Conservation (phyloP, 1,140 invertebrate genomes). For the Cydia pomonella region DNA sequence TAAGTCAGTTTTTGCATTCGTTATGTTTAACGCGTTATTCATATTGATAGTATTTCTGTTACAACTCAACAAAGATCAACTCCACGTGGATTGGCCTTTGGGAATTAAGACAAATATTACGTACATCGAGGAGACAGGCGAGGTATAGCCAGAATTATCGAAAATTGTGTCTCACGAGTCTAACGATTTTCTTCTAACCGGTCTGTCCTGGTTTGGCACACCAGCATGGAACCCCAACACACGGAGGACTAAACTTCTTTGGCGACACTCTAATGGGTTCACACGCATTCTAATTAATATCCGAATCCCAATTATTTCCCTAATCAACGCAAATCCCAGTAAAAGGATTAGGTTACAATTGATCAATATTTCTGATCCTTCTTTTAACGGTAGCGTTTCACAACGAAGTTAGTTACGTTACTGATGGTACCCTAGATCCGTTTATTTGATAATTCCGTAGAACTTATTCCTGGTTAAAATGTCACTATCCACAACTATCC, state of each 20-base stretch:
- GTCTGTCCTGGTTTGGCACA: constrained; percentile 79
- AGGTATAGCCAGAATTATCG: constrained; percentile 84
- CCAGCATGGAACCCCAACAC: constrained; percentile 74
- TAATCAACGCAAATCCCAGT: constrained; percentile 16
- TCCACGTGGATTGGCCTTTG: constrained; percentile 96
- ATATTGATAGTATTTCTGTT: constrained; percentile 99
- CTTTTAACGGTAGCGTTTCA: background rate
- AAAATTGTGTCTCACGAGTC: constrained; percentile 73
- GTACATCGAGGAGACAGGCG: constrained; percentile 93
- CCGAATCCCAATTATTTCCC: constrained; percentile 46
- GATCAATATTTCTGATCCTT: background rate
- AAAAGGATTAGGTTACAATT: background rate
- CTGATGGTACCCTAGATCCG: background rate
- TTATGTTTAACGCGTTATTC: constrained; percentile 99
- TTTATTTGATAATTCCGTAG: background rate
- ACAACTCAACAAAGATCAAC: constrained; percentile 98
- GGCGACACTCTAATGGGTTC: constrained; percentile 60
- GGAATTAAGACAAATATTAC: constrained; percentile 97
- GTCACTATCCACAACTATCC: constrained; percentile 36
- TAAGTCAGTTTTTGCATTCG: constrained; percentile 98
- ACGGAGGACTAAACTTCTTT: constrained; percentile 65
- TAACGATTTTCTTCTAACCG: constrained; percentile 80
- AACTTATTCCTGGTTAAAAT: background rate
- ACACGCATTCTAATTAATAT: constrained; percentile 58
- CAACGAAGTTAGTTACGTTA: background rate